Percentiles rank a stretch among this genome's conserved stretches.
Conservation (phyloP, 2,113 vertebrate species). For the Synodontis membranacea region DNA sequence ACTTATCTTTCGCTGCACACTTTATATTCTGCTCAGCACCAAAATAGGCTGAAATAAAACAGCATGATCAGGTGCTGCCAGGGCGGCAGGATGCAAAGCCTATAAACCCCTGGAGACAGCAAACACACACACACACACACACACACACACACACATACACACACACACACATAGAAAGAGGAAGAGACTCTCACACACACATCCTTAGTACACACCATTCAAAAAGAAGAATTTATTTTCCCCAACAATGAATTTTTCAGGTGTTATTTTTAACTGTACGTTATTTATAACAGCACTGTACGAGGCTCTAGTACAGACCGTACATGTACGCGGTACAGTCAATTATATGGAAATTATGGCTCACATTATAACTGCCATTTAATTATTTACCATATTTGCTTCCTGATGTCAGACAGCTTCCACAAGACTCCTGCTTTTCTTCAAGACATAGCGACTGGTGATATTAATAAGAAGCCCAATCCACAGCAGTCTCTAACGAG, state of each 20-base stretch:
- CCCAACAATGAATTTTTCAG: neutral
- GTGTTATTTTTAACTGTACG: neutral
- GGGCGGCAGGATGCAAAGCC: constrained; percentile 2
- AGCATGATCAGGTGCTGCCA: constrained; percentile 28
- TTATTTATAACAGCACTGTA: neutral
- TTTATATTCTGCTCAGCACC: constrained; percentile 35
- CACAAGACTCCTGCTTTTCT: neutral
- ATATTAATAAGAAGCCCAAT: constrained; percentile 22
- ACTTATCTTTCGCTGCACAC: constrained; percentile 28
- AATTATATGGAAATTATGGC: neutral
- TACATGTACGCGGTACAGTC: neutral
- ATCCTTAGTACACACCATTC: constrained; percentile 5
- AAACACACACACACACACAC: neutral
- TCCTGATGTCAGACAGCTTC: constrained; percentile 26
- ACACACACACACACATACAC: neutral
- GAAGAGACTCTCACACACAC: neutral
- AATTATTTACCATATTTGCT: constrained; percentile 22
- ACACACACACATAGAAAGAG: neutral
- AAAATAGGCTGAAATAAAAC: constrained; percentile 36
- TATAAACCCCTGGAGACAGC: constrained; percentile 22
- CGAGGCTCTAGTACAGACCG: neutral
- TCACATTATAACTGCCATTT: neutral
- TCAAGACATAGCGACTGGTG: neutral
- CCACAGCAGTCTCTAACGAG: constrained; percentile 18
- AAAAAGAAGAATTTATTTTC: neutral